Percentiles rank a stretch among this genome's conserved stretches.
phyloP scores from a whole-genome alignment of 2,797 vertebrate genomes.

The Cynodonichthys magdalenae region DNA sequence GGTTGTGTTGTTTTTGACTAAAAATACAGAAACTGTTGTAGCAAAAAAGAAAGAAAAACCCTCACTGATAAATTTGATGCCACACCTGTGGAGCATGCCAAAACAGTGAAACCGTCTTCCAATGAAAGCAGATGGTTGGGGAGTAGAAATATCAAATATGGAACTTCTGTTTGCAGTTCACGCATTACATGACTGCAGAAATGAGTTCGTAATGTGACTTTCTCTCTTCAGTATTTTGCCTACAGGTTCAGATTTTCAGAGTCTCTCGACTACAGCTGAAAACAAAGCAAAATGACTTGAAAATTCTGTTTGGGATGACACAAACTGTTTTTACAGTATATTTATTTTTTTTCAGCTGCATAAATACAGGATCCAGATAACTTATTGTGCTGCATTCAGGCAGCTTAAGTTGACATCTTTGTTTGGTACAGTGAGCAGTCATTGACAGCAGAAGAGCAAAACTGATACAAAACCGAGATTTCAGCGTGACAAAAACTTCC shows the following conservation, averaged over 20 bases:
- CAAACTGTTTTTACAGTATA: not conserved
- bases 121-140: not conserved
- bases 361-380: not conserved
- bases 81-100: slow-evolving; percentile 3
- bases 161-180: not conserved
- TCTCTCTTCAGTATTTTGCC: not conserved
- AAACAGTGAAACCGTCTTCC: not conserved
- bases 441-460: not conserved
- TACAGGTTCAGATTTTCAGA: not conserved
- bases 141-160: not conserved
- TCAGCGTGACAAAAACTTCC: not conserved
- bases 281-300: not conserved
- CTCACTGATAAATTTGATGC: not conserved
- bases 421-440: not conserved
- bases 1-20: not conserved
- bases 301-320: not conserved
- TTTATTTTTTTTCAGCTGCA: not conserved
- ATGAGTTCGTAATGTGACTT: not conserved
- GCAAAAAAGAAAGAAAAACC: not conserved
- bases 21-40: not conserved
- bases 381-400: not conserved
- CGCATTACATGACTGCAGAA: not conserved
- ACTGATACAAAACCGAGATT: not conserved
- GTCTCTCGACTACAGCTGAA: not conserved
- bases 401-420: not conserved